A percentile compares a stretch with the other conserved stretches of the same genome.
These are phyloP conservation scores for Cheilosia vulpina DNA, from an alignment of 2,888 invertebrate genomes.

Conservation along the genomic window DNA sequence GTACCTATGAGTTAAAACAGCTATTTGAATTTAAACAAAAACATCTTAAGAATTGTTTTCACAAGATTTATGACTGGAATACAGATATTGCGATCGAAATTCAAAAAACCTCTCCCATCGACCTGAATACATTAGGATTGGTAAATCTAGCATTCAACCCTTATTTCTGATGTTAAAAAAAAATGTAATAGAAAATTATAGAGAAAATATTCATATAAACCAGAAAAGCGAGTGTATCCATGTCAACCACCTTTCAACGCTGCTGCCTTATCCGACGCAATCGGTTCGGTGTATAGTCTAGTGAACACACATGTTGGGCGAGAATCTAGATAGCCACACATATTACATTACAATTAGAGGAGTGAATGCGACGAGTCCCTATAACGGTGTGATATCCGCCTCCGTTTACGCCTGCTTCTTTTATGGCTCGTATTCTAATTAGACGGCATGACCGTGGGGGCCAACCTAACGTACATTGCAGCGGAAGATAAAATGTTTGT, in stretches of 20 bases:
- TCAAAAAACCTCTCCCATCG: constrained; percentile 14
- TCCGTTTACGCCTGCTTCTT: constrained; percentile 64
- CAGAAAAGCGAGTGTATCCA: constrained; percentile 20
- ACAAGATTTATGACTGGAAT: constrained; percentile 26
- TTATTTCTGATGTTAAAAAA: constrained; percentile 24
- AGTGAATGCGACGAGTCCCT: constrained; percentile 14
- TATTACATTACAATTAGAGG: background rate
- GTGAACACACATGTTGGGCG: constrained; percentile 46
- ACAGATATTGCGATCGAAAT: background rate
- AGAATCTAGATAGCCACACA: constrained; percentile 58
- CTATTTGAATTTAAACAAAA: background rate
- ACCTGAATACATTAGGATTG: constrained; percentile 59
- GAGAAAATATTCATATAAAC: constrained; percentile 52
- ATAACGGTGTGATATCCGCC: constrained; percentile 56
- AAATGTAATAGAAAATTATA: constrained; percentile 35
- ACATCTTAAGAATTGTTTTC: constrained; percentile 5
- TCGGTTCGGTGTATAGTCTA: constrained; percentile 29
- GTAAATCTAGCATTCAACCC: constrained; percentile 24
- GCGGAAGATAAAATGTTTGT: constrained; percentile 47
- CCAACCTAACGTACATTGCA: constrained; percentile 28
- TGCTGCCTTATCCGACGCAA: constrained; percentile 59
- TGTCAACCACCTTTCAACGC: constrained; percentile 11
- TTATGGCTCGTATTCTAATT: constrained; percentile 63
- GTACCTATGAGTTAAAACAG: background rate
- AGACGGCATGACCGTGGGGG: constrained; percentile 51